Conservation (phyloP, 2,888 invertebrate species). For the Catocala sponsa region DNA sequence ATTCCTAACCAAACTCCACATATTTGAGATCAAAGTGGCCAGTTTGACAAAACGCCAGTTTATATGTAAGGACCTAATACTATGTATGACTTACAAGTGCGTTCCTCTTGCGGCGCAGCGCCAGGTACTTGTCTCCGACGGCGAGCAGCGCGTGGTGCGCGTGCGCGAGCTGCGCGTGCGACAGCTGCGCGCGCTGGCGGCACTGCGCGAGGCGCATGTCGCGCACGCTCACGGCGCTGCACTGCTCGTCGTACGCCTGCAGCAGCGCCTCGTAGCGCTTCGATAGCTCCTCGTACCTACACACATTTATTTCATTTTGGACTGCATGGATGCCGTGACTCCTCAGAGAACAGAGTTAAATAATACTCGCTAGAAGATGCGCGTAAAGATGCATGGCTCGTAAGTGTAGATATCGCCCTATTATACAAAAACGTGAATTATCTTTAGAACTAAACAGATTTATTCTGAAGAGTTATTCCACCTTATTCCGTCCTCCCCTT, state of each 20-base stretch:
- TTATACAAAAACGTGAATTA: too few relatives aligned
- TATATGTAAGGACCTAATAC: too few relatives aligned
- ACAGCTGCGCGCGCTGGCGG: slow-evolving; percentile 50
- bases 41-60: too few relatives aligned
- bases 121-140: slow-evolving; percentile 75
- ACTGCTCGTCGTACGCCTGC: slow-evolving; percentile 69
- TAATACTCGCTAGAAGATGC: too few relatives aligned
- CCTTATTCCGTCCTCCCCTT: too few relatives aligned
- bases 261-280: slow-evolving; percentile 70
- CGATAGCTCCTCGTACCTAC: slow-evolving; percentile 77
- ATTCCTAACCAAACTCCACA: too few relatives aligned
- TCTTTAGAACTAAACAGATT: too few relatives aligned
- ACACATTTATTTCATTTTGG: slow-evolving; percentile 13
- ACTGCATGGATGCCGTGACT: slow-evolving; percentile 52
- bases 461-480: too few relatives aligned
- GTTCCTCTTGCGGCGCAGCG: slow-evolving; percentile 64
- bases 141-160: slow-evolving; percentile 68
- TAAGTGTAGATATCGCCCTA: too few relatives aligned
- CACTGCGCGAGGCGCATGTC: slow-evolving; percentile 61
- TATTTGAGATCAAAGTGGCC: too few relatives aligned
- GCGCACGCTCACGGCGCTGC: slow-evolving; percentile 52
- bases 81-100: slow-evolving; percentile 57
- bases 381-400: too few relatives aligned
- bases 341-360: too few relatives aligned
- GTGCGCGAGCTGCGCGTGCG: slow-evolving; percentile 62